Percentiles rank a stretch among this genome's conserved stretches.
phyloP scores from a whole-genome alignment of 2,888 invertebrate species.

The Thumatha senex region DNA sequence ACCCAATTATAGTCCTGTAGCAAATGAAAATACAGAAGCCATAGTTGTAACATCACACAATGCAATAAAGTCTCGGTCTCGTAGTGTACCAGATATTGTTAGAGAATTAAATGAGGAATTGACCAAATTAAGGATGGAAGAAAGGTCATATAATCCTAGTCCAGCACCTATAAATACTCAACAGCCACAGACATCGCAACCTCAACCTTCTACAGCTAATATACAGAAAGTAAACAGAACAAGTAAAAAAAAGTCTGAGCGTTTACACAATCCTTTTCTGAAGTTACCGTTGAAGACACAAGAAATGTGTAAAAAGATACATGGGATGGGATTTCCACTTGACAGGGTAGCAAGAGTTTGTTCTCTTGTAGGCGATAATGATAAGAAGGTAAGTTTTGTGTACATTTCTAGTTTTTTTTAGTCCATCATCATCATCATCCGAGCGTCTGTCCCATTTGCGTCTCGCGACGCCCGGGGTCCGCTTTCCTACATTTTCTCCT shows the following conservation, averaged over 20 bases:
- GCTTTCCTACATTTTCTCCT: no score
- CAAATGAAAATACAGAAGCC: constrained; percentile 36
- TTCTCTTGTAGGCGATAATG: constrained; percentile 88
- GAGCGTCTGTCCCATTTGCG: no score
- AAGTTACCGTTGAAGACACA: constrained; percentile 81
- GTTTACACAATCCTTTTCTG: constrained; percentile 67
- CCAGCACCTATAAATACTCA: constrained; percentile 65
- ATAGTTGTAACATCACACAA: constrained; percentile 42
- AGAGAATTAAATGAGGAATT: constrained; percentile 89
- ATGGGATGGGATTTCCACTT: constrained; percentile 94
- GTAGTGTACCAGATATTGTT: constrained; percentile 90
- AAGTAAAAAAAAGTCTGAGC: constrained; percentile 55
- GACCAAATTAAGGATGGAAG: constrained; percentile 72
- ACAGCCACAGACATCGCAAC: constrained; percentile 33
- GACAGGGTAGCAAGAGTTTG: constrained; percentile 92
- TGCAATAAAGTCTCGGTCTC: constrained; percentile 74
- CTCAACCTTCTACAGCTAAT: constrained; percentile 41
- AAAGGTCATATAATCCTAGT: constrained; percentile 79
- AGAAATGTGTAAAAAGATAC: constrained; percentile 88
- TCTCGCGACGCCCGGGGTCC: no score
- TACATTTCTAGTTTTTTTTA: neutral
- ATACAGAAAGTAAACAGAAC: constrained; percentile 51
- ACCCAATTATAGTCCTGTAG: constrained; percentile 26
- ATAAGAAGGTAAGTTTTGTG: constrained; percentile 88
- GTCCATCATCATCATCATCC: no score